A percentile compares a stretch with the other conserved stretches of the same genome.
Conservation (phyloP, 2,113 vertebrate genomes). For the Festucalex cinctus region DNA sequence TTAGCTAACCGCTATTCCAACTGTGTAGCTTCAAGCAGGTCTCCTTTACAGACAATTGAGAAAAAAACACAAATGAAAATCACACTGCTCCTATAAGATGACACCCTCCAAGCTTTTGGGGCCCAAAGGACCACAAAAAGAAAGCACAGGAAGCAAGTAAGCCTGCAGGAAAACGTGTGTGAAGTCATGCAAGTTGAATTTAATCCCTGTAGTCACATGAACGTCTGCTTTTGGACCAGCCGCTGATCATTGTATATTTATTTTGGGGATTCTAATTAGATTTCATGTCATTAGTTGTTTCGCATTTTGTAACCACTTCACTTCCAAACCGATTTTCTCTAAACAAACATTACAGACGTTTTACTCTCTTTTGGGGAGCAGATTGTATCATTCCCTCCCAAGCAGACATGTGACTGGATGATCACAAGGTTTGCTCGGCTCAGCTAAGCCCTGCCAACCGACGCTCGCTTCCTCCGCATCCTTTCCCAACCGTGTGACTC, state of each 20-base stretch:
- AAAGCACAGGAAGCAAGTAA: conserved; percentile 16
- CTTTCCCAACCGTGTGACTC: conserved; percentile 46
- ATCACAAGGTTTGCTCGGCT: conserved; percentile 50
- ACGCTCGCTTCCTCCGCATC: conserved; percentile 22
- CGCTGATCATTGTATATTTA: too few relatives aligned
- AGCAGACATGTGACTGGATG: conserved; percentile 61
- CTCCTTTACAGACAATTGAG: not conserved
- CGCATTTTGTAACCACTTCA: not conserved
- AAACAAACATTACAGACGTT: conserved; percentile 9
- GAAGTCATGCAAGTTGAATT: conserved; percentile 35
- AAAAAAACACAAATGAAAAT: not conserved
- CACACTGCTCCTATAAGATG: conserved; percentile 4
- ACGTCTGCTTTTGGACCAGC: not conserved
- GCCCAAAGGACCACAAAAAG: conserved; percentile 47
- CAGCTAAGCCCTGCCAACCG: conserved; percentile 25
- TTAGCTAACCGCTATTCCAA: too few relatives aligned
- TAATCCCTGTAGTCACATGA: conserved; percentile 46
- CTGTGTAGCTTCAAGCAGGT: not conserved
- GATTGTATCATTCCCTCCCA: conserved; percentile 34
- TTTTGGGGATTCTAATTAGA: not conserved
- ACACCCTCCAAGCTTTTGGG: conserved; percentile 43
- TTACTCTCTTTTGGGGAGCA: conserved; percentile 17
- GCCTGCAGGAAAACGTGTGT: not conserved
- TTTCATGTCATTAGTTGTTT: too few relatives aligned
- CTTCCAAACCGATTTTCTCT: conserved; percentile 11